A percentile compares a stretch with the other conserved stretches of the same genome.
Evolutionary conservation across 2,797 vertebrate species (phyloP).

Genomic region (Dipus sagitta): DNA sequence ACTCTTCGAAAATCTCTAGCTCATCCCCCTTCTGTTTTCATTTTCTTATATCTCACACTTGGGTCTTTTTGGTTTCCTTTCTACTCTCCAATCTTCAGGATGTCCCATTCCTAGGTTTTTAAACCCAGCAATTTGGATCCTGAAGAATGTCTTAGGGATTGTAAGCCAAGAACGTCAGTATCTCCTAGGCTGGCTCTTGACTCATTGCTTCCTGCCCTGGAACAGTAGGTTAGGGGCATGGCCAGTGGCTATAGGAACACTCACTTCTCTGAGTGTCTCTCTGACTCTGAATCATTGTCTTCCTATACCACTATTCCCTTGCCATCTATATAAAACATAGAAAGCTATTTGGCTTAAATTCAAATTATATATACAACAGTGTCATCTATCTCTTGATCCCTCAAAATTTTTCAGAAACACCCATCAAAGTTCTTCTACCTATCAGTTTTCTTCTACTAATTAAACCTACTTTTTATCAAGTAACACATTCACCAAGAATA

Average conservation of each 20-base stretch:
- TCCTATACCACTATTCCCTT: background rate
- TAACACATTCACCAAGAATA: background rate
- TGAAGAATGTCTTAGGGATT: background rate
- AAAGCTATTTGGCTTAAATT: conserved; percentile 6
- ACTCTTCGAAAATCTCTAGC: background rate
- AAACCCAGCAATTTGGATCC: background rate
- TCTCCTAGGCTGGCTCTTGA: background rate
- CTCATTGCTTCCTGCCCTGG: background rate
- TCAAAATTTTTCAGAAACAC: background rate
- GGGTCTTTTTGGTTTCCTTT: background rate
- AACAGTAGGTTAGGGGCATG: background rate
- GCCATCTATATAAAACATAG: background rate
- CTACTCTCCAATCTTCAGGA: background rate
- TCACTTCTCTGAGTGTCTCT: background rate
- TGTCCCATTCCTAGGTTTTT: background rate
- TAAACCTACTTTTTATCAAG: conserved; percentile 16
- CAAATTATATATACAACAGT: conserved; percentile 2
- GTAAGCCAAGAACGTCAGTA: background rate
- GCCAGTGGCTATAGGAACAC: background rate
- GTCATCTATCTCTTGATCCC: background rate
- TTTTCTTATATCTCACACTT: background rate
- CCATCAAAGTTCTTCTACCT: background rate
- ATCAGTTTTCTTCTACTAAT: conserved; percentile 2
- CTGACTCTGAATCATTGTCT: conserved; percentile 21
- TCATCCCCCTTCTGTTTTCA: background rate